Base-by-base conservation (phyloP, 1,140 invertebrate species). In the Lordiphosa collinella region DNA sequence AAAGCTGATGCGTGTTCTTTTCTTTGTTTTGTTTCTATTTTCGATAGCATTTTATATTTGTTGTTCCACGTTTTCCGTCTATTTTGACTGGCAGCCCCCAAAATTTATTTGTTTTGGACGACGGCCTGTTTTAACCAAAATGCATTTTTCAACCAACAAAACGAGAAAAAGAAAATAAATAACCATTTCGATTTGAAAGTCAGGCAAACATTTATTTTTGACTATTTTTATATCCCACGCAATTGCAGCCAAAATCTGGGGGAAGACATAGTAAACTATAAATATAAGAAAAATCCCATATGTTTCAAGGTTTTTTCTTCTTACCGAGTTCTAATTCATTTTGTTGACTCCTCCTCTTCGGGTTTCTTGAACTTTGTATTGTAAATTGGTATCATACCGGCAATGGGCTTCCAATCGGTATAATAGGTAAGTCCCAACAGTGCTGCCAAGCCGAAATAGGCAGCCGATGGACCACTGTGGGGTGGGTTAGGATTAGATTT, bases 301-400 rank as follows among this genome's bases (percentile, higher is more conserved):
- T 29, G 25, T 29, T 1, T 7, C n/a, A 36, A 36, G 11, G 51
- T 38, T 47, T 29, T 18, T 54, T 48, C 10, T 34, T 51, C 25
- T 29, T 10, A 41, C 34, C 9, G 48, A 29, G 10, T 18, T 18
- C 6, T 14, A 7, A 13, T 34, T 51, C 40, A 22, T 4, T 46
- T 51, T 11, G 43, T 37, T 6, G 53, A 6, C 34, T 8, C 32
- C 6, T 65, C 37, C 9, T 34, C 50, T 31, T 80, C 70, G 7
- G 61, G 49, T 12, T 76, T 72, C 1, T 62, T 61, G 8, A 63
- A 82, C 16, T 82, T 82, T 11, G 49, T 76, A 31, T 82, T 82
- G 6, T 82, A 82, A 7, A 82, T 14, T 1, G 78, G 78, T 34
- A 82, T 76, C 38, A 50, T 68, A n/a, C 57, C 13, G 38, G 78